Conservation (phyloP, 2,888 invertebrate genomes). For the Ormyrus thymus region DNA sequence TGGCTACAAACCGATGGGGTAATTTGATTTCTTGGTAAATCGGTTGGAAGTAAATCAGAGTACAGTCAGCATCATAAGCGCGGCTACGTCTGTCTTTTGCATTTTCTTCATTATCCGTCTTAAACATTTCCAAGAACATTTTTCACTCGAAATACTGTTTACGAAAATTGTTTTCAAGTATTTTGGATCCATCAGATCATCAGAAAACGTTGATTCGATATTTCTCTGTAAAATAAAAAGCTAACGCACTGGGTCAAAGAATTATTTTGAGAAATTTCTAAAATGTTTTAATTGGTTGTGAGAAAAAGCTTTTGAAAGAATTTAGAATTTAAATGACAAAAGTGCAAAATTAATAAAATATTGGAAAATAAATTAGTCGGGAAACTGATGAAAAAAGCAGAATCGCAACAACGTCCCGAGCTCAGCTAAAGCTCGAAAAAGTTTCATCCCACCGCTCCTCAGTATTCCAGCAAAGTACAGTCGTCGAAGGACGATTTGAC, state of each 20-base stretch:
- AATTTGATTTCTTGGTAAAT: slow-evolving; percentile 72
- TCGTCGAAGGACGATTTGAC: slow-evolving; percentile 71
- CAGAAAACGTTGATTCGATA: too few relatives aligned
- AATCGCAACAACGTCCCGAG: slow-evolving; percentile 50
- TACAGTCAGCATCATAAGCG: slow-evolving; percentile 66
- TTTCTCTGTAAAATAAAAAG: too few relatives aligned
- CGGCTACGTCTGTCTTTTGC: slow-evolving; percentile 55
- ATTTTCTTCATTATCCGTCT: not conserved
- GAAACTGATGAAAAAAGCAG: slow-evolving; percentile 48
- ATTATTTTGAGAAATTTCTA: too few relatives aligned
- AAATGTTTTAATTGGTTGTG: not conserved
- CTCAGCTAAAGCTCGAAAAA: slow-evolving; percentile 37
- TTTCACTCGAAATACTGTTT: not conserved
- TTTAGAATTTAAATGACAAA: not conserved
- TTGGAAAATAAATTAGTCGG: not conserved
- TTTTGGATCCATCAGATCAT: too few relatives aligned
- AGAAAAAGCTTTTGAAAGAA: not conserved
- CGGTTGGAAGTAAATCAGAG: slow-evolving; percentile 71
- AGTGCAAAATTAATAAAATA: slow-evolving; percentile 3
- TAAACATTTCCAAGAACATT: not conserved
- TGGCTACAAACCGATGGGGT: slow-evolving; percentile 59
- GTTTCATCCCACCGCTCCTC: slow-evolving; percentile 55
- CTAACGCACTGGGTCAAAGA: too few relatives aligned
- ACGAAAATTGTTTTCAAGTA: too few relatives aligned
- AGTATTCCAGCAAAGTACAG: slow-evolving; percentile 67